Percentiles rank a stretch among this genome's conserved stretches.
phyloP scores from a whole-genome alignment of 2,888 invertebrate species.

The Ditylenchus weischeri region DNA sequence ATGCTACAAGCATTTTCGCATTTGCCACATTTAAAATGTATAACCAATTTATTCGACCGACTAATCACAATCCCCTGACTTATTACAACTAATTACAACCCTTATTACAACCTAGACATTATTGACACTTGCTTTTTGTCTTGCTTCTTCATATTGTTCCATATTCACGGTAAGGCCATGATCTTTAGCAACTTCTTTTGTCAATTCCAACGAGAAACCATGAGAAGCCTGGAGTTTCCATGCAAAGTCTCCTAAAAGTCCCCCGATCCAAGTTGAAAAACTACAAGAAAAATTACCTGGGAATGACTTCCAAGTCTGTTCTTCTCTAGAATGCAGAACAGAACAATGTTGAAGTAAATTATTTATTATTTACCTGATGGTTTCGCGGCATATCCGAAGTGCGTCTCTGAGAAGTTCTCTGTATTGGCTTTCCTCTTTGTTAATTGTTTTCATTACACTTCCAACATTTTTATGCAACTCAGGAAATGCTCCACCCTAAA shows the following conservation, averaged over 20 bases:
- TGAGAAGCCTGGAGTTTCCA: conserved; percentile 99
- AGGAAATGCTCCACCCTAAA: conserved; percentile 67
- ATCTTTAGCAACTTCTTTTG: conserved; percentile 95
- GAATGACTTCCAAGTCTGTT: neutral
- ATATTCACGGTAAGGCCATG: conserved; percentile 82
- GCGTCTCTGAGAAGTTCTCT: conserved; percentile 88
- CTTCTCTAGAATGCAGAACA: neutral
- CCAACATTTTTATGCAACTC: conserved; percentile 80
- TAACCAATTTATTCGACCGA: no score
- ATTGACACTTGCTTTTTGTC: conserved; percentile 68
- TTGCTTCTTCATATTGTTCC: conserved; percentile 83
- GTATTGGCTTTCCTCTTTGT: conserved; percentile 96
- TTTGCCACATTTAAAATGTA: no score
- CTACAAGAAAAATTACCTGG: neutral
- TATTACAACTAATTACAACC: no score
- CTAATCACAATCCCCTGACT: no score
- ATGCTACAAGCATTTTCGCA: no score
- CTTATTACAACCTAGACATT: no score
- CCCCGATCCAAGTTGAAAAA: no score
- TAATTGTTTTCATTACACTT: conserved; percentile 82
- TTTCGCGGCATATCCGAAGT: conserved; percentile 64
- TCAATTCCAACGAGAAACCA: conserved; percentile 95
- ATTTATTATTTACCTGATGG: no score
- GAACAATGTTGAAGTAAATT: no score
- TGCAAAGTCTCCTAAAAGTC: conserved; percentile 65